These are phyloP conservation scores for Dione juno DNA, from an alignment of 2,888 invertebrate species.

Conservation along the genomic window DNA sequence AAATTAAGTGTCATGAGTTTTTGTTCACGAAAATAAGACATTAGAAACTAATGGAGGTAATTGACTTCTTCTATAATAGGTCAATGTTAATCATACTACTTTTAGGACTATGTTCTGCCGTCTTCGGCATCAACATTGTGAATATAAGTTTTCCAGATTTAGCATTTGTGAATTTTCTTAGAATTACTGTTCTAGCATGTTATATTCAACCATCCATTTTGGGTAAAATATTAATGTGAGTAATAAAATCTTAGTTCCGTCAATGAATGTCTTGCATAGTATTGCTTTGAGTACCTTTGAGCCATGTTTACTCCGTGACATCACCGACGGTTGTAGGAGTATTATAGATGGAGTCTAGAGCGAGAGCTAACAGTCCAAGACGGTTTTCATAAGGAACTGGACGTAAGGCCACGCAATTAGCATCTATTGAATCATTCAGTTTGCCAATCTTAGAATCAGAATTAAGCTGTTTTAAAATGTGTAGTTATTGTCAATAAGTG, in stretches of 20 bases:
- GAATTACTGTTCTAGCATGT: not conserved
- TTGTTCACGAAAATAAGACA: slow-evolving; percentile 23
- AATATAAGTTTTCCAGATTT: slow-evolving; percentile 14
- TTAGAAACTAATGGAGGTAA: slow-evolving; percentile 28
- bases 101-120: slow-evolving; percentile 4
- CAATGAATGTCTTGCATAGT: slow-evolving; percentile 43
- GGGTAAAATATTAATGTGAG: slow-evolving; percentile 20
- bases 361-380: slow-evolving; percentile 65
- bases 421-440: slow-evolving; percentile 49
- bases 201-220: slow-evolving; percentile 19
- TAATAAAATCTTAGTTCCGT: slow-evolving; percentile 44
- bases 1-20: not conserved
- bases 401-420: slow-evolving; percentile 70
- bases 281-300: slow-evolving; percentile 56
- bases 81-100: slow-evolving; percentile 23
- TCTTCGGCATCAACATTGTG: not conserved
- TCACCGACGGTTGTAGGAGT: slow-evolving; percentile 66
- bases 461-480: slow-evolving; percentile 3
- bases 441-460: not conserved
- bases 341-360: slow-evolving; percentile 58
- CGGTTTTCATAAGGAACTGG: slow-evolving; percentile 63
- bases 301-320: slow-evolving; percentile 68
- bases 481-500: slow-evolving; percentile 27
- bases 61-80: slow-evolving; percentile 36
- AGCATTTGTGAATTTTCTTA: slow-evolving; percentile 12